Base-by-base conservation (phyloP, 2,797 vertebrate genomes). In the Tachyglossus aculeatus region DNA sequence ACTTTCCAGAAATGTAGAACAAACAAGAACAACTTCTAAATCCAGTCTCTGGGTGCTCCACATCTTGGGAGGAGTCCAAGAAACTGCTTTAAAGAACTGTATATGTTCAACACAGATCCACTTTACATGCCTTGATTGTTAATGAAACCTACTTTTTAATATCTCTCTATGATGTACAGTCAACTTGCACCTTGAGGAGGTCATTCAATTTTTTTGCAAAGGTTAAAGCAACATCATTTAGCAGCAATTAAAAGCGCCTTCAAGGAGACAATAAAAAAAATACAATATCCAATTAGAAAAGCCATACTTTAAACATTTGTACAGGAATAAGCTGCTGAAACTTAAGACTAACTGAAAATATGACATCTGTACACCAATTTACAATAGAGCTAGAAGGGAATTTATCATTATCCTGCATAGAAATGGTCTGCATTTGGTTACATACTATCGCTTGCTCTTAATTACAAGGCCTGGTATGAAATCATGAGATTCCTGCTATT, bases 341-440 rank as follows among this genome's bases (percentile, higher is more conserved):
- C 91, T 96, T 91, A 92, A 90, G 86, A 89, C 78, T 85, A 90
- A 93, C 91, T 92, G 93, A 95, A 96, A 96, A 95, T 89, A 89
- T 85, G 89, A 95, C 91, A 92, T 91, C 95, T 97, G 95, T 97
- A 98, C 96, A 98, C 94, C 92, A 97, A 95, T 97, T 96, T 95
- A 98, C 96, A 98, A 91, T 87, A 94, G 90, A 91, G 90, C 92
- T 94, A 95, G 90, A 95, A 95, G 93, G 94, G 92, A 95, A 93
- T 94, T 94, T 93, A 91, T 93, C 93, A 94, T 95, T 94, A 95
- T 96, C 95, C 96, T 98, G 96, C 96, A 98, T 96, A 97, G 95
- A 96, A 95, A 94, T 91, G 93, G 90, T 93, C 92, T 95, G 95
- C 95, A 95, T 96, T 96, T 97, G 96, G 96, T 96, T 97, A 97